These are phyloP conservation scores for Eolophus roseicapilla DNA, from an alignment of 2,113 vertebrate species.

Conservation along the genomic window DNA sequence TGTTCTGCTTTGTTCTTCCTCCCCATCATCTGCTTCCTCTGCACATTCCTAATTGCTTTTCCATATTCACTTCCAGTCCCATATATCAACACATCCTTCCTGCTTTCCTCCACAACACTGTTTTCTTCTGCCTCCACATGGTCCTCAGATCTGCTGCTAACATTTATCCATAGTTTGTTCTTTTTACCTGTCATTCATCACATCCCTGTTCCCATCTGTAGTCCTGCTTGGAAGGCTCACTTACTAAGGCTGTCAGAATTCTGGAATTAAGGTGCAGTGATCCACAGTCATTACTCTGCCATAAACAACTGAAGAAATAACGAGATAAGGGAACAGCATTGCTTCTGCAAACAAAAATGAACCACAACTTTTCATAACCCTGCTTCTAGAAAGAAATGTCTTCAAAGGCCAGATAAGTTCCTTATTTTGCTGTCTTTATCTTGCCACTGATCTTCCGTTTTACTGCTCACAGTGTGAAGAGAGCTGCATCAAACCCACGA, in stretches of 20 bases:
- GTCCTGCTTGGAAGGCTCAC: background rate
- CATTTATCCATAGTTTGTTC: background rate
- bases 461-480: background rate
- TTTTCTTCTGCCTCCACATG: background rate
- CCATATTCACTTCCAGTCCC: background rate
- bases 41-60: background rate
- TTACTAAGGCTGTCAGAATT: background rate
- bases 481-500: background rate
- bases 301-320: background rate
- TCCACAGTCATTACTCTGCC: background rate
- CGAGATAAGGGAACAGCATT: background rate
- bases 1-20: background rate
- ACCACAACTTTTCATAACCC: background rate
- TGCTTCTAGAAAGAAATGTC: background rate
- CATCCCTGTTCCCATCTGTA: background rate
- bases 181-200: background rate
- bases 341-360: background rate
- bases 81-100: background rate
- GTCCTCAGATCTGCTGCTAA: background rate
- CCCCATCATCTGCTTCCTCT: background rate
- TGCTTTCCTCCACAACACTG: background rate
- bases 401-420: background rate
- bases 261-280: background rate
- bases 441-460: background rate
- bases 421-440: background rate